Base-by-base conservation (phyloP, 2,888 invertebrate species). In the Platerodrilus igneus region DNA sequence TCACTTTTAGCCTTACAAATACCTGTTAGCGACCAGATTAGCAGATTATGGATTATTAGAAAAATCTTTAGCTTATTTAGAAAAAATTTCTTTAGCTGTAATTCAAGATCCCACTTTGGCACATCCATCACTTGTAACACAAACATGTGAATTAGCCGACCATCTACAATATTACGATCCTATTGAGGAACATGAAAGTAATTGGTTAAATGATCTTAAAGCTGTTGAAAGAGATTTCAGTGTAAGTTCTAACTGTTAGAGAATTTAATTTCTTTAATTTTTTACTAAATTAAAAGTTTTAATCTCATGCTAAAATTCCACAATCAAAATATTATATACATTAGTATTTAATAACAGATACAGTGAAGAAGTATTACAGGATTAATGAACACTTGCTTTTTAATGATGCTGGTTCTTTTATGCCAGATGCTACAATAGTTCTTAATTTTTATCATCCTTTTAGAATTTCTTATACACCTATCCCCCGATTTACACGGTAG, bases 41-140 rank as follows among this genome's bases (percentile, higher is more conserved):
- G 73, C 82, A 4, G 88, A 89, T 58, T 76, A 77, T 57, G 93
- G 94, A 2, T 76, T 80, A 53, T 73, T 81, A 55, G 82, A 85
- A 64, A 87, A 87, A 64, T 85, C 91, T 36, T 71, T 93, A 48
- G 76, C 81, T 49, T 94, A 94, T 71, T 77, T 83, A 59, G 93
- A 94, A 73, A 81, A 80, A 55, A 79, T 91, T 22, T 78, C 86
- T 5, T 70, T 74, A 13, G 79, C 80, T 40, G 76, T 90, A 23
- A 70, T 77, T 4, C 72, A 72, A 48, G 73, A 76, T 57, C 78
- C 80, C 2, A 57, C 65, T 4, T 65, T 64, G 41, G 75, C 75
- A 54, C 67, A 76, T 45, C 64, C 63, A 29, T 62, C 66, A 16
- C 73, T 81, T 39, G 72, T 78, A 3, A 69, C 74, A 37, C 69